Evolutionary conservation across 2,113 vertebrate species (phyloP).

Genomic region (Callionymus lyra): DNA sequence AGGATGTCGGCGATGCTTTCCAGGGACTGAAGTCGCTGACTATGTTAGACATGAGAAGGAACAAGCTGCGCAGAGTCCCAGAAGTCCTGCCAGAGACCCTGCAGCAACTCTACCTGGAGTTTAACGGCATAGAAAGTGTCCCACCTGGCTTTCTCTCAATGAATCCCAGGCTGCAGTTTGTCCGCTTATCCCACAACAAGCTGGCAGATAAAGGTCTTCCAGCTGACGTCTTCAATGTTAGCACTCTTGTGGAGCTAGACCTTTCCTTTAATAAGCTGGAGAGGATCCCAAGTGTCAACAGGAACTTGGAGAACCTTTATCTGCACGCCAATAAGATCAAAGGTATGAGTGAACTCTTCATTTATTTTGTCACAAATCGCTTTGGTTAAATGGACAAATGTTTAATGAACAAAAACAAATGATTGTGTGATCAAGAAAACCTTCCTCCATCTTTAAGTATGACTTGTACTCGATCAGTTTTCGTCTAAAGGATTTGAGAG

Average conservation of each 20-base stretch:
- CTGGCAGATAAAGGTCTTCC: conserved; percentile 82
- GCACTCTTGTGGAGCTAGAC: conserved; percentile 84
- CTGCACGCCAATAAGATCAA: conserved; percentile 89
- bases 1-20: conserved; percentile 70
- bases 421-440: too few relatives aligned
- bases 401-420: too few relatives aligned
- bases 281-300: conserved; percentile 79
- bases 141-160: conserved; percentile 72
- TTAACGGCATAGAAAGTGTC: conserved; percentile 78
- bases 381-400: too few relatives aligned
- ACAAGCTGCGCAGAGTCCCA: conserved; percentile 77
- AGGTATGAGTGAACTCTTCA: conserved; percentile 60
- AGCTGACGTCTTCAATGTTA: conserved; percentile 79
- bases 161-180: conserved; percentile 72
- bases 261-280: conserved; percentile 90
- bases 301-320: conserved; percentile 89
- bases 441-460: too few relatives aligned
- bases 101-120: conserved; percentile 83
- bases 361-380: too few relatives aligned
- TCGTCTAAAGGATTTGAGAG: too few relatives aligned
- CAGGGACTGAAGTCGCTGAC: conserved; percentile 76
- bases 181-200: conserved; percentile 84
- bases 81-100: conserved; percentile 70
- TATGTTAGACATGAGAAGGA: conserved; percentile 81
- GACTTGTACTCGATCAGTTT: too few relatives aligned